Conservation (phyloP, 37 sponge, comb jelly and placozoan species). For the Theonella swinhoei region DNA sequence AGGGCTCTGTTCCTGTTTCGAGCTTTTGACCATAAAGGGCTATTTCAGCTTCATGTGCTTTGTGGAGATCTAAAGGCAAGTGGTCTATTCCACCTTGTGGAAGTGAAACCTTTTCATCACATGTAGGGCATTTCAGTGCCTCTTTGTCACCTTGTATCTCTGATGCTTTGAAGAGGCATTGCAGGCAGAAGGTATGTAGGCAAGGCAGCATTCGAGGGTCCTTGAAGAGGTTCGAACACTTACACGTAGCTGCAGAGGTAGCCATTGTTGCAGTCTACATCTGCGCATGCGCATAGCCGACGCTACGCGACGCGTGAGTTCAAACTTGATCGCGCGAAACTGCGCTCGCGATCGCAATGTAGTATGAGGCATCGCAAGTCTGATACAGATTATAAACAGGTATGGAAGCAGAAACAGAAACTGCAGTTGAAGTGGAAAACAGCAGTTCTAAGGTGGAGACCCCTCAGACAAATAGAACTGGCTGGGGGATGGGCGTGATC, state of each 20-base stretch:
- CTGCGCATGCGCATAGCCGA: too few relatives aligned
- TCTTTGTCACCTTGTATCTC: slow-evolving; percentile 1
- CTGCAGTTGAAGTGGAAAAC: not conserved
- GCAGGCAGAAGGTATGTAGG: slow-evolving; percentile 55
- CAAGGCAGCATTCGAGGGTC: slow-evolving; percentile 56
- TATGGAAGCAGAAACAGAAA: not conserved
- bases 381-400: too few relatives aligned
- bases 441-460: not conserved
- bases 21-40: slow-evolving; percentile 28
- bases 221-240: slow-evolving; percentile 25
- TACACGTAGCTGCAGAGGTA: slow-evolving; percentile 8
- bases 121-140: slow-evolving; percentile 42
- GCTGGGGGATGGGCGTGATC: slow-evolving; percentile 5
- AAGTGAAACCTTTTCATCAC: not conserved
- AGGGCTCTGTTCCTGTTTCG: not conserved
- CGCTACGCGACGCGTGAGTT: too few relatives aligned
- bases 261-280: too few relatives aligned
- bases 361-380: not conserved
- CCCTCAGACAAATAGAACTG: not conserved
- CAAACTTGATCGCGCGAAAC: not conserved
- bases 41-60: slow-evolving; percentile 40
- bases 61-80: slow-evolving; percentile 23
- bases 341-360: not conserved
- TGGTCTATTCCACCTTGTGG: slow-evolving; percentile 6
- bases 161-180: slow-evolving; percentile 21